Percentiles rank a stretch among this genome's conserved stretches.
Conservation (phyloP, 2,797 vertebrate genomes). For the Acanthiza pusilla region DNA sequence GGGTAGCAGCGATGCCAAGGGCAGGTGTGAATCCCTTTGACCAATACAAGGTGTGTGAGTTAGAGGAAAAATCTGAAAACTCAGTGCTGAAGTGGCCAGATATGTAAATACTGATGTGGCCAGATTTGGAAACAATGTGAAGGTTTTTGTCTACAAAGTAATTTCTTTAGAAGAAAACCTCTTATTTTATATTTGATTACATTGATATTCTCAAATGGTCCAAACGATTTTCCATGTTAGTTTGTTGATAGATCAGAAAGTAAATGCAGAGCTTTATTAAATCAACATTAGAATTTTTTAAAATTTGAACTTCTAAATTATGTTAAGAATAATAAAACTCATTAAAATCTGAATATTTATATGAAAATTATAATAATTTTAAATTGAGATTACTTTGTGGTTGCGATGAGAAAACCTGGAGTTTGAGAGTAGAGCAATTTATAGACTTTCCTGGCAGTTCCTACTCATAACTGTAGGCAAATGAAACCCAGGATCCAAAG, state of each 20-base stretch:
- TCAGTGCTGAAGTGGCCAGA: neutral
- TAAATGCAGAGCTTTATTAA: neutral
- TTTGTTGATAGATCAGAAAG: neutral
- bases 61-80: neutral
- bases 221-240: neutral
- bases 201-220: neutral
- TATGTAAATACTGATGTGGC: neutral
- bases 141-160: neutral
- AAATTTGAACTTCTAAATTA: neutral
- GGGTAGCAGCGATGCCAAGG: neutral
- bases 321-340: neutral
- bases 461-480: fast-evolving
- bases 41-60: neutral
- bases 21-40: neutral
- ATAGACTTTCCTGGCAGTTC: neutral
- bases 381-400: neutral
- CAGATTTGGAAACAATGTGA: neutral
- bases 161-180: neutral
- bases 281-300: neutral
- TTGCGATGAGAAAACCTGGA: neutral
- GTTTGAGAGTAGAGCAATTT: neutral
- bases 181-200: neutral
- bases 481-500: neutral
- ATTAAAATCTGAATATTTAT: neutral
- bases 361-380: neutral